phyloP scores from a whole-genome alignment of 2,888 invertebrate species.

The Arrhopalites spinosus region DNA sequence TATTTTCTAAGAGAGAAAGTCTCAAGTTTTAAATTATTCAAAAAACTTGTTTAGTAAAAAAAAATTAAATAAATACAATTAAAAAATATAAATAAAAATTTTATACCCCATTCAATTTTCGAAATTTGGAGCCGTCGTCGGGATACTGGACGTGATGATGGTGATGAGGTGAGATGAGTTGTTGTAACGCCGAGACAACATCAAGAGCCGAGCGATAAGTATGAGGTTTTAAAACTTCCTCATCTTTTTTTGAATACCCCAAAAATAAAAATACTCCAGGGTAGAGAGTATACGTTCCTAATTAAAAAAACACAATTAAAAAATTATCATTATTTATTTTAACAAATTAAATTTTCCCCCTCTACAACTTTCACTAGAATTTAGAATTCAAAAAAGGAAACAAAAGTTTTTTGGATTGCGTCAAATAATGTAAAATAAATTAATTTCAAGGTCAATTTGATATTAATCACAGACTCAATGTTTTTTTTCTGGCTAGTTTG shows the following conservation, averaged over 20 bases:
- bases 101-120: conserved; percentile 54
- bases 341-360: too few relatives aligned
- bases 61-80: conserved; percentile 51
- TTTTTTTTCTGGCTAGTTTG: too few relatives aligned
- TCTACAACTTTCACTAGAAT: too few relatives aligned
- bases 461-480: too few relatives aligned
- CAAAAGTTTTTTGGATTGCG: too few relatives aligned
- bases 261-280: conserved; percentile 87
- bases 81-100: conserved; percentile 56
- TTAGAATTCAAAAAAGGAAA: too few relatives aligned
- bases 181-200: conserved; percentile 77
- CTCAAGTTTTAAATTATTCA: background rate
- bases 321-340: too few relatives aligned
- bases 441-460: too few relatives aligned
- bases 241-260: conserved; percentile 88
- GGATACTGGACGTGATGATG: conserved; percentile 53
- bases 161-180: conserved; percentile 55
- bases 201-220: conserved; percentile 84
- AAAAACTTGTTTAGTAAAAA: background rate
- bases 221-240: conserved; percentile 78
- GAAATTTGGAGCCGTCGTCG: conserved; percentile 48
- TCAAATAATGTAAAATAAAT: too few relatives aligned
- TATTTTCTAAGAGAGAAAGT: too few relatives aligned
- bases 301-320: conserved; percentile 3
- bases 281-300: conserved; percentile 75